Base-by-base conservation (phyloP, 2,888 invertebrate species). In the Callyntrura sp. region DNA sequence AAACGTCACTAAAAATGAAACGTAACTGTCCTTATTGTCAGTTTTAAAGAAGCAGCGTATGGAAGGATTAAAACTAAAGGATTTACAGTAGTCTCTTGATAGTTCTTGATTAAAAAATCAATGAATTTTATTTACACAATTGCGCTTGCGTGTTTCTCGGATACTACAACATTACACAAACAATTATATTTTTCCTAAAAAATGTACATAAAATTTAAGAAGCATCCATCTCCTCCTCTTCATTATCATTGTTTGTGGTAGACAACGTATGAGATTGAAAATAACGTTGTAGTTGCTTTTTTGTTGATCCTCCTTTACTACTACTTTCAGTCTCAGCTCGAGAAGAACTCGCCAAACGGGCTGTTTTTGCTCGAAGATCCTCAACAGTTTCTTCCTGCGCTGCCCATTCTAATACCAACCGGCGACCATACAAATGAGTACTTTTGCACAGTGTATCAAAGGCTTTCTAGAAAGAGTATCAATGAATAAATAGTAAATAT, bases 381-480 rank as follows among this genome's bases (percentile, higher is more conserved):
- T 97, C 97, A 8, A 99, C 95, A 91, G 96, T 96, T 94, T 97
- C 97, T 51, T 96, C 96, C 43, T 94, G 94, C 87, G 97, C 96
- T 0, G 98, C 98, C 99, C 99, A 99, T 95, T 99, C 99, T 90
- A 99, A 95, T 0, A 98, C 99, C 93, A 99, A 95, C 85, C 99
- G 96, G 92, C 99, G 96, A 0, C 99, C 99, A 94, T 98, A 99
- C 95, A 99, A 97, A 96, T 99, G 99, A 85, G 99, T 99, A 94
- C 99, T 99, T 94, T 98, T 98, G 93, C 97, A 97, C n/a, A 99
- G 94, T 0, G 98, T 97, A 92, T 98, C 97, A 95, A 99, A 98
- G 0, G 99, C 99, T 94, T 96, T 96, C 97, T 98, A 94, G 57
- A 95, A 95, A 35, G 48, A 25, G 28, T 28, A 14, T n/a, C 45